Base-by-base conservation (phyloP, 2,113 vertebrate species). In the Nycticryphes semicollaris region DNA sequence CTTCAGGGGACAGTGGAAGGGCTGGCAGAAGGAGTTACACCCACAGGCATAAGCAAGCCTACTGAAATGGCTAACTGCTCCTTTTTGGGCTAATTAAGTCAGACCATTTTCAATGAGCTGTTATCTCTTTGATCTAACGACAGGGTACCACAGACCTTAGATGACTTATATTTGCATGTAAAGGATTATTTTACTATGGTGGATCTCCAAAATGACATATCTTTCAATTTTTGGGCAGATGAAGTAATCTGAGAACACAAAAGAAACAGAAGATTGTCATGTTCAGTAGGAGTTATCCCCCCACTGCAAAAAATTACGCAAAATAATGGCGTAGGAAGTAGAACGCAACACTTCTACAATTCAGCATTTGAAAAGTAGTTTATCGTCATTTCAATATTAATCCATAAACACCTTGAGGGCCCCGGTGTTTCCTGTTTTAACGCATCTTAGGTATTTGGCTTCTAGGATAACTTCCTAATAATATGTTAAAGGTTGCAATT, bases 271-370 rank as follows among this genome's bases (percentile, higher is more conserved):
- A 74, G 47, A 30, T 76, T 73, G 51, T 94, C 45, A 11, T 69
- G 66, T 84, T 87, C 48, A n/a, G 77, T 57, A 33, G 68, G 93
- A 89, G 43, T 20, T 78, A n/a, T 84, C 56, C 35, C 94, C 64
- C 90, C 33, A 19, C 72, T 59, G 43, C 47, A 12, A 50, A n/a
- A 50, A 83, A 74, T 80, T 80, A 67, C 33, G 48, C 60, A 47
- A 81, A 75, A 93, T 50, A 78, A 59, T 8, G 50, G 63, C 4
- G 11, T 7, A 23, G 85, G 76, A 78, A 92, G 68, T 23, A 33
- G 82, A 74, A n/a, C 48, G 31, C 67, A 70, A 27, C 1, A 5
- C 54, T 73, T 85, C 53, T 69, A 57, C 3, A 8, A 6, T 64
- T 41, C 70, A 56, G 15, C 22, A 2, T 79, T 68, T 89, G 41